Percentiles rank a stretch among this genome's conserved stretches.
Conservation (phyloP, 2,888 invertebrate species). For the Stenolophus ochropezus region DNA sequence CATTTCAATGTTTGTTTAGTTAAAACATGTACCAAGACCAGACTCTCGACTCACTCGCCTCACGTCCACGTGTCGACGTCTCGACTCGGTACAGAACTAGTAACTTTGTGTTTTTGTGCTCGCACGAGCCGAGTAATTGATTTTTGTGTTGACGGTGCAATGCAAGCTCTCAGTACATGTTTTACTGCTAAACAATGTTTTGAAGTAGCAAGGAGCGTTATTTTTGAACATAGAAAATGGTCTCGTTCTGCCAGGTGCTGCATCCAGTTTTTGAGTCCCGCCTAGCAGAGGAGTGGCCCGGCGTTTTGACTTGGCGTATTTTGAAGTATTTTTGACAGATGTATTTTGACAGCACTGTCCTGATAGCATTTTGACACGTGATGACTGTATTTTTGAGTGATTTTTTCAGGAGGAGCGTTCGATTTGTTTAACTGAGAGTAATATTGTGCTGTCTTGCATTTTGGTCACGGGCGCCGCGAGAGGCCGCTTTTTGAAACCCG, state of each 20-base stretch:
- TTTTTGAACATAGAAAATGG: conserved; percentile 65
- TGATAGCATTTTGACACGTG: conserved; percentile 57
- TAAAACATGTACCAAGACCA: conserved; percentile 55
- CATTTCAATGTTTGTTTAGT: conserved; percentile 69
- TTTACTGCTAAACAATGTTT: conserved; percentile 59
- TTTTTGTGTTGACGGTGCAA: conserved; percentile 12
- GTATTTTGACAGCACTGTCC: conserved; percentile 54
- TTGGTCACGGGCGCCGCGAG: conserved; percentile 73
- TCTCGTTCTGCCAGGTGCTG: conserved; percentile 70
- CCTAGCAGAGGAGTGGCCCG: conserved; percentile 65
- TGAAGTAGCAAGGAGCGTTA: conserved; percentile 72
- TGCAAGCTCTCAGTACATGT: conserved; percentile 46
- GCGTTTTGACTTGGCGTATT: conserved; percentile 44
- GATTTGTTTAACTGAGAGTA: conserved; percentile 50
- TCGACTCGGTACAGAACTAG: conserved; percentile 5
- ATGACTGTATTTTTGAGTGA: conserved; percentile 71
- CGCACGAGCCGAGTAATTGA: neutral
- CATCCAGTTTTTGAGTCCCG: conserved; percentile 67
- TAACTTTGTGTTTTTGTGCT: conserved; percentile 14
- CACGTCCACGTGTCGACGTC: conserved; percentile 5
- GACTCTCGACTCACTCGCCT: conserved; percentile 34
- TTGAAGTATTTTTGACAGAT: conserved; percentile 51
- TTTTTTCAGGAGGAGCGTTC: conserved; percentile 71
- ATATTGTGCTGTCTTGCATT: conserved; percentile 67
- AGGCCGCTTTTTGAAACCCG: conserved; percentile 73